These are phyloP conservation scores for Pseudobourletiella spinata DNA, from an alignment of 1,140 invertebrate genomes.

Conservation along the genomic window DNA sequence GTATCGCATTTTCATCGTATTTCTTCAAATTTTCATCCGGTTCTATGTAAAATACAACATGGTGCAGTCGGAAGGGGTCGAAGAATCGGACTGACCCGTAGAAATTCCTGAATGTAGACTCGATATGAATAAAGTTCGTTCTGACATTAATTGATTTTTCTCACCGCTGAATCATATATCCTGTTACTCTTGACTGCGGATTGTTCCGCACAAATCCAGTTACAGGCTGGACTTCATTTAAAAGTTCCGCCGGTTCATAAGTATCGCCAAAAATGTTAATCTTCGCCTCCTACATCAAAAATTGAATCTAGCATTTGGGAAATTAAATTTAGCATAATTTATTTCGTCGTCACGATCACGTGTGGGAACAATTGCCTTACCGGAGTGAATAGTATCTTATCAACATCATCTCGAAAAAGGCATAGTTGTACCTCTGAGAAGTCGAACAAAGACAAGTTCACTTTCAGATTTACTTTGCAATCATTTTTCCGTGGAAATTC, in stretches of 20 bases:
- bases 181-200: background rate
- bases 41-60: conserved; percentile 21
- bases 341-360: too few species aligned
- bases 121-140: too few species aligned
- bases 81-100: conserved; percentile 20
- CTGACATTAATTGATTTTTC: too few species aligned
- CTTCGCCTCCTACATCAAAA: background rate
- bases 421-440: background rate
- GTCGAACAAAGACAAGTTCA: background rate
- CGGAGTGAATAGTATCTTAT: background rate
- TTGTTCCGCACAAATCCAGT: conserved; percentile 2
- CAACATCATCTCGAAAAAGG: background rate
- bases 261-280: background rate
- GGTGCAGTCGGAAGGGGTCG: conserved; percentile 1
- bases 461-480: background rate
- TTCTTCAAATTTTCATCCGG: conserved; percentile 1
- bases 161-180: conserved; percentile 9
- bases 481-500: background rate
- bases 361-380: too few species aligned
- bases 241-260: background rate
- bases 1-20: background rate
- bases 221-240: background rate
- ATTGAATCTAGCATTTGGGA: too few species aligned
- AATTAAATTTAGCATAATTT: too few species aligned
- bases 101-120: conserved; percentile 15